A percentile compares a stretch with the other conserved stretches of the same genome.
Evolutionary conservation across 64 coral and sea anemone genomes (phyloP).

Genomic region (Porites lutea): DNA sequence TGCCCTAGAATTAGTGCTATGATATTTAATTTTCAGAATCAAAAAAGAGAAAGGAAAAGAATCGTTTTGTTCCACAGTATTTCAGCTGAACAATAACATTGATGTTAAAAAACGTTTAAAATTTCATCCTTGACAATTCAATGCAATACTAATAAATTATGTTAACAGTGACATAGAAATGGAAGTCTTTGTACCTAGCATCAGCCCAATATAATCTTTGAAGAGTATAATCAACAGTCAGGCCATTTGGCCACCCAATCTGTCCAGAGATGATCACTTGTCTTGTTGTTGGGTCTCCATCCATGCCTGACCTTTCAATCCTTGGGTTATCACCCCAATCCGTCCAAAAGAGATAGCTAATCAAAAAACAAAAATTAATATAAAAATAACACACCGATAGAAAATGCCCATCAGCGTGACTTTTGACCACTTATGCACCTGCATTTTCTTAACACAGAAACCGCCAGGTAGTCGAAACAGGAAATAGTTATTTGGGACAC

Average conservation of each 20-base stretch:
- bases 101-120: no score
- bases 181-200: conserved; percentile 43
- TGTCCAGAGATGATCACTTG: conserved; percentile 47
- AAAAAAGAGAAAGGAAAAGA: no score
- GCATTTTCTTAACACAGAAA: no score
- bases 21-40: no score
- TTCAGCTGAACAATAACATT: no score
- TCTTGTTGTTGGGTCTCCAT: conserved; percentile 62
- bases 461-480: no score
- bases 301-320: conserved; percentile 87
- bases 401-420: neutral
- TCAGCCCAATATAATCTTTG: conserved; percentile 85
- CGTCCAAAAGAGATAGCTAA: conserved; percentile 88
- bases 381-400: neutral
- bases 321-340: conserved; percentile 78
- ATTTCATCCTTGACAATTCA: no score
- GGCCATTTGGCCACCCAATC: conserved; percentile 85
- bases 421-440: neutral
- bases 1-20: no score
- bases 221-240: conserved; percentile 85
- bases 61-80: no score
- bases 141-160: no score
- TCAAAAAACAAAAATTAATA: neutral
- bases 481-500: no score
- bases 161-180: no score